Conservation (phyloP, 2,113 vertebrate species). For the Antechinus stuartii region DNA sequence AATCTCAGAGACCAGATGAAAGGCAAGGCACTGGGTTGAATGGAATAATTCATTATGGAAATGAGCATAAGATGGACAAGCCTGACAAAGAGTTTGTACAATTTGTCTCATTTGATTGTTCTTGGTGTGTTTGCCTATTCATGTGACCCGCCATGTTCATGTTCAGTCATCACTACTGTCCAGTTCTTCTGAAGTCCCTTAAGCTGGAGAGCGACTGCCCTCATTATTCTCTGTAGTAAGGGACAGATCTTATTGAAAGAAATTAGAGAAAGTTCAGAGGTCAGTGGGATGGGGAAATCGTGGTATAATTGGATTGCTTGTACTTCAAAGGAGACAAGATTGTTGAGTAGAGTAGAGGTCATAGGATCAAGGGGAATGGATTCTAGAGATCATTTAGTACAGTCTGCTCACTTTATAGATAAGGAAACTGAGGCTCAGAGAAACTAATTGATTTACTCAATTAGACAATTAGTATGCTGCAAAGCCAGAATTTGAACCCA, state of each 20-base stretch:
- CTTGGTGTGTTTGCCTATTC: neutral
- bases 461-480: neutral
- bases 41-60: neutral
- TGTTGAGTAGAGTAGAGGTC: neutral
- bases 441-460: neutral
- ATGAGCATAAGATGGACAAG: neutral
- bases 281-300: neutral
- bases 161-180: neutral
- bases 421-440: neutral
- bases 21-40: neutral
- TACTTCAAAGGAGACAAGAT: neutral
- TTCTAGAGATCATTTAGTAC: neutral
- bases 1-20: neutral
- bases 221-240: neutral
- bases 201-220: neutral
- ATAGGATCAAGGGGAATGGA: neutral
- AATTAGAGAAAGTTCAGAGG: neutral
- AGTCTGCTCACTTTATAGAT: neutral
- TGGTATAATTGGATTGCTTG: neutral
- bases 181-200: neutral
- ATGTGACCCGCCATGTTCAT: neutral
- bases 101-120: neutral
- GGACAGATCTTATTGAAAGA: neutral
- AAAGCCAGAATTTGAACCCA: neutral
- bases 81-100: neutral